Conservation (phyloP, 2,797 vertebrate species). For the Gobio occitaniae region DNA sequence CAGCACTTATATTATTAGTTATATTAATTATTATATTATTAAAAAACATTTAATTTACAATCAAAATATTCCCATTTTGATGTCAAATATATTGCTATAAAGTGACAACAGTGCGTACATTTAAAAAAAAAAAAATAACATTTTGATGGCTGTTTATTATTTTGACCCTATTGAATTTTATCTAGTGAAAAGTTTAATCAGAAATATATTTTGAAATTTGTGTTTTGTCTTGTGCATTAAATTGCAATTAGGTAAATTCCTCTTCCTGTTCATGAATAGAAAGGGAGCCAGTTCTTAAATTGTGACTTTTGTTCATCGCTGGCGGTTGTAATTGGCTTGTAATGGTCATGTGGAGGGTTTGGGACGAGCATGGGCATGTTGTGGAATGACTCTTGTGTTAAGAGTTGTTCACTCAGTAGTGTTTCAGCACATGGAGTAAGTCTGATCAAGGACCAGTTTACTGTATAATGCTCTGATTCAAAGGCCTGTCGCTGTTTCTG, state of each 20-base stretch:
- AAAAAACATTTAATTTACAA: background rate
- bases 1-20: too few species aligned
- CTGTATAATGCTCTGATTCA: background rate
- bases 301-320: background rate
- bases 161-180: background rate
- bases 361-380: slow-evolving; percentile 2
- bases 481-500: background rate
- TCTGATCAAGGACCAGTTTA: background rate
- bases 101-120: background rate
- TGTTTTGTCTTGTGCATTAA: background rate
- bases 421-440: background rate
- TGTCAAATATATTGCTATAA: background rate
- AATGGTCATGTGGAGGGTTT: slow-evolving; percentile 5
- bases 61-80: background rate
- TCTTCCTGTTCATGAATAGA: background rate
- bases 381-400: slow-evolving; percentile 30
- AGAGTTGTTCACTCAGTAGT: background rate
- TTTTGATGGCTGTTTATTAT: background rate
- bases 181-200: background rate
- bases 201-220: background rate
- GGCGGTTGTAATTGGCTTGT: background rate
- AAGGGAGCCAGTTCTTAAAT: background rate
- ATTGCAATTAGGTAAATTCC: background rate
- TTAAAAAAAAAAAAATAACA: too few species aligned
- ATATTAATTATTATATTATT: background rate